Conservation (phyloP, 2,888 invertebrate species). For the Globia sparganii region DNA sequence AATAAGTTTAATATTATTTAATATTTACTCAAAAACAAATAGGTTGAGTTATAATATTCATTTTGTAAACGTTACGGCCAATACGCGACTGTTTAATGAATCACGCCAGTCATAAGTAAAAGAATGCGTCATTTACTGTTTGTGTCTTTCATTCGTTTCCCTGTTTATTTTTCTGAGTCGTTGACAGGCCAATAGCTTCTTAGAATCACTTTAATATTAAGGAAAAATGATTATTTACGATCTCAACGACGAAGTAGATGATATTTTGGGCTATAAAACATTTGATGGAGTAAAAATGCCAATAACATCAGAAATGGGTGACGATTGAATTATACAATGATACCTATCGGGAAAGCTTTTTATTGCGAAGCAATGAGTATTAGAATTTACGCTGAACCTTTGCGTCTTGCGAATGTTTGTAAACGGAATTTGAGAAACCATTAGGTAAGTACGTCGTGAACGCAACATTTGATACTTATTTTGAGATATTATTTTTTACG, state of each 20-base stretch:
- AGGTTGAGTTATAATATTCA: constrained; percentile 4
- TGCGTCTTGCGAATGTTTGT: constrained; percentile 48
- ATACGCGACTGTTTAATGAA: constrained; percentile 46
- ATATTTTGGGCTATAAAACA: constrained; percentile 54
- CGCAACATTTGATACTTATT: constrained; percentile 51
- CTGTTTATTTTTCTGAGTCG: constrained; percentile 57
- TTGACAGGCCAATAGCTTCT: constrained; percentile 62
- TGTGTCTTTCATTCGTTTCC: constrained; percentile 56
- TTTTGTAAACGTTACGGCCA: constrained; percentile 26
- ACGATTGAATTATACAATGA: constrained; percentile 46
- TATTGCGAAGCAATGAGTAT: constrained; percentile 42
- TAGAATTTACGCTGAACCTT: constrained; percentile 49
- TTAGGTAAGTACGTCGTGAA: constrained; percentile 40
- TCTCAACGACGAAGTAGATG: constrained; percentile 46
- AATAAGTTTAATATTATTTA: constrained; percentile 1
- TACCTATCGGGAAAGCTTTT: constrained; percentile 48
- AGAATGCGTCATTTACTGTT: constrained; percentile 56
- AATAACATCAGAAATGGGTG: constrained; percentile 43
- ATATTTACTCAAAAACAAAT: constrained; percentile 1
- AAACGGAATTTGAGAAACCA: constrained; percentile 50
- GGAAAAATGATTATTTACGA: constrained; percentile 59
- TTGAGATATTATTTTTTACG: constrained; percentile 35
- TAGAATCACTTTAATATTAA: constrained; percentile 50
- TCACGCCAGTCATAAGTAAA: constrained; percentile 41
- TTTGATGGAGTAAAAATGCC: constrained; percentile 45